Percentiles rank a stretch among this genome's conserved stretches.
Conservation (phyloP, 2,797 vertebrate genomes). For the Enteromius viviparus region DNA sequence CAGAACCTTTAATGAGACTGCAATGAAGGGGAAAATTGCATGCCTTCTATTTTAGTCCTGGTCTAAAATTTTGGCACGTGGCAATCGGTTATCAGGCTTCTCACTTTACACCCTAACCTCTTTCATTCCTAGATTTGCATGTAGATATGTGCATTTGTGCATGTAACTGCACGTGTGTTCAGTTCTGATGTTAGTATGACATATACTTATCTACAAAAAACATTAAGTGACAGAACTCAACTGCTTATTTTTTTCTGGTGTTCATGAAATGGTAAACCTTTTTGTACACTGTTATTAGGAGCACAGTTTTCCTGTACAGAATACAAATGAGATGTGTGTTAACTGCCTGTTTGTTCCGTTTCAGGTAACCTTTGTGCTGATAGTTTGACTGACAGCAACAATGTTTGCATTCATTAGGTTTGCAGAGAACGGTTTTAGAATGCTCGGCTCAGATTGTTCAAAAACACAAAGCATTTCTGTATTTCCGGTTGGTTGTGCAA, state of each 20-base stretch:
- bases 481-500: neutral
- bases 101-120: neutral
- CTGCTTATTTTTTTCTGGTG: neutral
- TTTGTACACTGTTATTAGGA: slow-evolving; percentile 21
- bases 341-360: slow-evolving; percentile 21
- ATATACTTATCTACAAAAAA: neutral
- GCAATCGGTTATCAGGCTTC: neutral
- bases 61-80: neutral
- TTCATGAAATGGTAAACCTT: slow-evolving; percentile 19
- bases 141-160: neutral
- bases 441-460: neutral
- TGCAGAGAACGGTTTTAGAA: neutral
- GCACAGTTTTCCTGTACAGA: slow-evolving; percentile 28
- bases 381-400: slow-evolving; percentile 25
- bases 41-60: slow-evolving; percentile 34
- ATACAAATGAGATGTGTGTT: slow-evolving; percentile 21
- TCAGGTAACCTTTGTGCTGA: slow-evolving; percentile 12
- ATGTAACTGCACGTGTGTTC: neutral
- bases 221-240: neutral
- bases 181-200: neutral
- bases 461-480: neutral
- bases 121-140: neutral
- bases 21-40: slow-evolving; percentile 32
- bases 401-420: slow-evolving; percentile 18
- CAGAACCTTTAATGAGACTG: slow-evolving; percentile 42